Evolutionary conservation across 2,797 vertebrate species (phyloP), one percentile per base, ranked within the genome.

Genomic region (Serranus cabrilla): DNA sequence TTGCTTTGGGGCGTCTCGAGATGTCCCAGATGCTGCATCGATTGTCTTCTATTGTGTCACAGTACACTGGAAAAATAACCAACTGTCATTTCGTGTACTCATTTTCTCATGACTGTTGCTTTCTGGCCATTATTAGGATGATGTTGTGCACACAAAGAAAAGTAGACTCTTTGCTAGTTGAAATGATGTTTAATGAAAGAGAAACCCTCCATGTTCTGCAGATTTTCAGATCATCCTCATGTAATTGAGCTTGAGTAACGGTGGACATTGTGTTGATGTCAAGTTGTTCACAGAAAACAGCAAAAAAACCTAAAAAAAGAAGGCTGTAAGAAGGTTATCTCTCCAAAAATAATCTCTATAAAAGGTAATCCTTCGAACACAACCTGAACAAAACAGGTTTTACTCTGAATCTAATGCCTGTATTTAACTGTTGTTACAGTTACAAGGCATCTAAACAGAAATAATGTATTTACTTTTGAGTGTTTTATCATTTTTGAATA

Each of bases 1-100:
- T 74, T 71, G 74, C 71, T 75, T 61, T 20, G n/a, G 78, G 43
- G 58, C 12, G 5, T 73, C 34, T 55, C 20, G 13, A 59, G 45
- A 71, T 47, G 55, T 61, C 62, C n/a, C 47, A 65, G 55, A 57
- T 56, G 56, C 52, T 50, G 14, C 50, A 65, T 55, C 11, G 51
- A 69, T 70, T 58, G 51, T 67, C 49, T 74, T 17, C 20, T 51
- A 50, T 63, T 37, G 61, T 70, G 57, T 61, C 46, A 20, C 58
- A 61, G 43, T 9, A 46, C 67, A 37, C 23, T 62, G 21, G 31
- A 47, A 68, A 72, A 54, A 70, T 34, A 54, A 50, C 46, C 59
- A 42, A 47, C 46, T 58, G 39, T 71, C 40, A 49, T 43, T 51
- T 58, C 0, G 1, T 21, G 31, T 34, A 23, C 27, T 27, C 18